Evolutionary conservation across 2,797 vertebrate genomes (phyloP).

Genomic region (Syncerus caffer): DNA sequence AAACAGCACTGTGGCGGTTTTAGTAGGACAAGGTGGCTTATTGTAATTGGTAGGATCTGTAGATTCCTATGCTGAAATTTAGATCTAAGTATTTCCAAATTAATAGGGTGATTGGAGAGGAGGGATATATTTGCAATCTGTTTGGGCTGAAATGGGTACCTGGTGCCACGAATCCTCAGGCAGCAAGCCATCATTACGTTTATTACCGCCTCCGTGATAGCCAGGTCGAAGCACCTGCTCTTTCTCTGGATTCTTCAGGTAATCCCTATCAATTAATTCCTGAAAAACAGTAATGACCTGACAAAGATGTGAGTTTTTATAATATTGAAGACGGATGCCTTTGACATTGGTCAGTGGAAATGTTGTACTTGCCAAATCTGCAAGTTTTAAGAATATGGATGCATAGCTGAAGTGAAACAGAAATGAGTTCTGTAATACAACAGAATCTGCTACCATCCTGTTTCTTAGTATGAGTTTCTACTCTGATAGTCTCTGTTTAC

Average conservation of each 20-base stretch:
- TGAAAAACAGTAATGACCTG: constrained; percentile 25
- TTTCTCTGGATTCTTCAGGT: neutral
- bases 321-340: neutral
- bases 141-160: neutral
- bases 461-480: neutral
- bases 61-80: constrained; percentile 43
- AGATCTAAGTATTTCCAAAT: constrained; percentile 53
- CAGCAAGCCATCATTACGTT: neutral
- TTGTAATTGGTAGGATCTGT: constrained; percentile 63
- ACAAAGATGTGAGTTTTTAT: neutral
- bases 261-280: constrained; percentile 37
- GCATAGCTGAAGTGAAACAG: neutral
- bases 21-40: constrained; percentile 17
- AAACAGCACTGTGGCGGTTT: neutral
- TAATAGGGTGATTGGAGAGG: constrained; percentile 39
- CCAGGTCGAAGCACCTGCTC: neutral
- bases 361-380: neutral
- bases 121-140: neutral
- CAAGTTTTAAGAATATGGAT: neutral
- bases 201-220: neutral
- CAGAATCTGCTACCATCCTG: neutral
- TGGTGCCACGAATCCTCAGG: neutral
- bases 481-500: neutral
- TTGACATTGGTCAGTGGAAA: neutral
- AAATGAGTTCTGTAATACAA: neutral